Base-by-base conservation (phyloP, 1,140 invertebrate genomes). In the Panagrolaimus sp. region DNA sequence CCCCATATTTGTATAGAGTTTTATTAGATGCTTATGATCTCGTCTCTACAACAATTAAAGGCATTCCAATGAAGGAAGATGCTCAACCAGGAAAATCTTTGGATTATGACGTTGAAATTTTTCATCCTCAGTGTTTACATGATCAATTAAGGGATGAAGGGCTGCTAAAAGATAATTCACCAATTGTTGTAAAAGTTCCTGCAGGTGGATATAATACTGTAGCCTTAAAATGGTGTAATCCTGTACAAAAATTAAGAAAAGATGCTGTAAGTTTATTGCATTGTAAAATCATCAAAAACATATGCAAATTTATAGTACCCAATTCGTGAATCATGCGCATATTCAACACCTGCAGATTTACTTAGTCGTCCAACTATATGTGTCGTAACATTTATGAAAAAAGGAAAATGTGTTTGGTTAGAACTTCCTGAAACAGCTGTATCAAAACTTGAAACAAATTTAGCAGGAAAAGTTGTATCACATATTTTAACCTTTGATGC, bases 21-120 rank as follows among this genome's bases (percentile, higher is more conserved):
- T 25, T 57, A 27, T 27, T 57, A 25, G 51, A 57, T 25, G 51
- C 51, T 27, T 57, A 57, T 20, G 51, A 57, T 13, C 51, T 57
- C 16, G 51, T 27, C 3, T 57, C 51, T 5, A 57, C 51, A 11
- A 57, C 51, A 20, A 57, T 57, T 25, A 57, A 11, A 27, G 51
- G 51, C 11, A 57, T 57, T 16, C 51, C 51, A 20, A 57, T 57
- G 51, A 57, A 57, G n/a, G 51, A 57, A 57, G 51, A 57, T 25
- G 27, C 51, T 20, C 14, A 57, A n/a, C 51, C 51, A 5, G 27
- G 20, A n/a, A 57, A 57, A 27, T 57, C 51, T n/a, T 27, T 57
- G 2, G 51, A 57, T 20, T 57, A 57, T 20, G 51, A 57, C 5
- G 51, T 57, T 23, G 51, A 57, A 57, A 27, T 57, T 11, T 57